Base-by-base conservation (phyloP, 53 echinoderm and acorn worm genomes). In the Holothuria scabra region DNA sequence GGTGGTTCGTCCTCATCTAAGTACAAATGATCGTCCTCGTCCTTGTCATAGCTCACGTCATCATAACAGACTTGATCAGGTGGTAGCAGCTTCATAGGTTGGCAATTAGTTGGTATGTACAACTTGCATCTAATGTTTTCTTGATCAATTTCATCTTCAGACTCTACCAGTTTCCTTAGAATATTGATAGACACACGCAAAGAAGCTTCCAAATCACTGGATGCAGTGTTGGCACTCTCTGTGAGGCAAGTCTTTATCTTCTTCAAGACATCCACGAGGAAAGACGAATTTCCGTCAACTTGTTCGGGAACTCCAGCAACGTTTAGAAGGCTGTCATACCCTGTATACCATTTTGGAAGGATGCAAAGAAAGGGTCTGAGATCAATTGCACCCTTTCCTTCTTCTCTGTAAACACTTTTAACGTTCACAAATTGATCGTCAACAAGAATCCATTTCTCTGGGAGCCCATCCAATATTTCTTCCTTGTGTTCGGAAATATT, bases 371-470 rank as follows among this genome's bases (percentile, higher is more conserved):
- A 82, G 2, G 87, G 82, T 3, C 68, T 24, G 35, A 87, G 80
- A 66, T 69, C 87, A 12, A 67, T 52, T 3, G 2, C 38, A 41
- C 48, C 29, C 8, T 25, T 28, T 10, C 56, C 24, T 62, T 38
- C 28, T 79, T 76, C 66, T 20, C 29, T 32, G 57, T 32, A 81
- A 2, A 81, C 63, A 31, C 61, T 62, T 3, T 81, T 28, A 28
- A 41, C 23, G 8, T 67, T 38, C 16, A 81, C 59, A 25, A 87
- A 81, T 37, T 62, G 38, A 23, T 55, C 60, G 18, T 67, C 87
- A 57, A 64, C 65, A 55, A 52, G 70, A 41, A 87, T 87, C 60
- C 87, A 87, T 31, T 68, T 68, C 24, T 65, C 66, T 68, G 80
- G 69, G 18, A 41, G 31, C 19, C 35, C 22, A 4, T 3, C 6